phyloP scores from a whole-genome alignment of 2,113 vertebrate species.

The Siniperca knerii region DNA sequence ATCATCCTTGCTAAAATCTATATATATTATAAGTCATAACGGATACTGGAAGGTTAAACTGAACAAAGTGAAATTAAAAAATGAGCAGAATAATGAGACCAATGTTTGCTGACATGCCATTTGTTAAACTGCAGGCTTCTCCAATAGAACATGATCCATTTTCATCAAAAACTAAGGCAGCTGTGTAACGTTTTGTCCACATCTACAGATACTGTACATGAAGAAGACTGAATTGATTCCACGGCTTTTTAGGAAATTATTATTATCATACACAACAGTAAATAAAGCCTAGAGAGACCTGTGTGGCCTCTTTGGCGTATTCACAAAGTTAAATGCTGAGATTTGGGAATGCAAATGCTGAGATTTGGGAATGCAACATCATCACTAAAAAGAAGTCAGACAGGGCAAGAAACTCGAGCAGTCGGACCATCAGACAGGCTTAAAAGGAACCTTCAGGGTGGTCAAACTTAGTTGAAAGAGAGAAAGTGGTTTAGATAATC shows the following conservation, averaged over 20 bases:
- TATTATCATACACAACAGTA: not conserved
- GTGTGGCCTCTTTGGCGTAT: not conserved
- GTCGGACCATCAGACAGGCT: not conserved
- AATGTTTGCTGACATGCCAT: too few relatives aligned
- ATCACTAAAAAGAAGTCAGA: not conserved
- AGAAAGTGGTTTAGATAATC: not conserved
- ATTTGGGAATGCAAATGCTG: not conserved
- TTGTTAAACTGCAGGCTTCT: not conserved
- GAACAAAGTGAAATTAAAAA: not conserved
- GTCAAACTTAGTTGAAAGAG: not conserved
- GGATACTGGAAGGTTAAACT: not conserved
- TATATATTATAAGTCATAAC: not conserved
- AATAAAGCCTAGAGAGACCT: not conserved
- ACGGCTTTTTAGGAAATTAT: not conserved
- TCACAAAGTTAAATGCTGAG: not conserved
- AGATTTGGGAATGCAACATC: not conserved
- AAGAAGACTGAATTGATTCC: not conserved
- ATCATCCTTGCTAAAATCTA: not conserved
- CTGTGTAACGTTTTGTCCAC: not conserved
- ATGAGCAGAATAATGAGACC: not conserved
- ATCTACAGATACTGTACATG: not conserved
- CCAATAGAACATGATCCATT: not conserved
- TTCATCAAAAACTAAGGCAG: not conserved
- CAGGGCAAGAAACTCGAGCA: not conserved
- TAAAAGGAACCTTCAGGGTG: not conserved